phyloP scores from a whole-genome alignment of 2,797 vertebrate species.

The Somateria mollissima region DNA sequence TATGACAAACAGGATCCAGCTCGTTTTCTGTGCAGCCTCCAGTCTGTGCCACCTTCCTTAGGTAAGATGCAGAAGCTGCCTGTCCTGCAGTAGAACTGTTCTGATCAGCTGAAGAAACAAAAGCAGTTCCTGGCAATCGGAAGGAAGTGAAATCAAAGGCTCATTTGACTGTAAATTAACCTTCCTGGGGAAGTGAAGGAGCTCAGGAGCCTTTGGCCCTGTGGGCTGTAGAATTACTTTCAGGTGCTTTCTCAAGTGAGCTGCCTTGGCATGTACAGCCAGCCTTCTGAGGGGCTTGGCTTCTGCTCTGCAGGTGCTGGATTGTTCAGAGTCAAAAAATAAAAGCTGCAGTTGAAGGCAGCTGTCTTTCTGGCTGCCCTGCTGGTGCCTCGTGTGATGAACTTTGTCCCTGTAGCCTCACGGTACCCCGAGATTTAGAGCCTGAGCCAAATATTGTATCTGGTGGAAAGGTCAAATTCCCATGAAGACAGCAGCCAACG shows the following conservation, averaged over 20 bases:
- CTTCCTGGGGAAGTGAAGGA: not conserved
- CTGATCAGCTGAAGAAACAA: not conserved
- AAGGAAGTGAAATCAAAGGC: not conserved
- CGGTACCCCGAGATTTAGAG: not conserved
- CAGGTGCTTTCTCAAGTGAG: not conserved
- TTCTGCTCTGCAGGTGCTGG: not conserved
- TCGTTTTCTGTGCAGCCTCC: not conserved
- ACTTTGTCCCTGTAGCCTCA: slow-evolving; percentile 41
- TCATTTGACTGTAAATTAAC: not conserved
- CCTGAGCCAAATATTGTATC: slow-evolving; percentile 34
- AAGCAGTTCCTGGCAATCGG: not conserved
- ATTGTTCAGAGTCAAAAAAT: not conserved
- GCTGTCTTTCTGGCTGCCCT: not conserved
- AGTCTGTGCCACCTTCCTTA: not conserved
- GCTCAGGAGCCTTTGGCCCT: not conserved
- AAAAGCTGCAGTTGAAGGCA: not conserved
- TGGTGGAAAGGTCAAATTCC: slow-evolving; percentile 41
- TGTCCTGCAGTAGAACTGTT: not conserved
- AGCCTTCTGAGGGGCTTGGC: not conserved
- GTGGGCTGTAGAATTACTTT: not conserved
- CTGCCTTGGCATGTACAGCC: not conserved
- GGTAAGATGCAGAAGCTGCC: not conserved
- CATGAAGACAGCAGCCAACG: not conserved
- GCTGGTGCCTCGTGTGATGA: not conserved
- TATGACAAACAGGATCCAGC: not conserved